A percentile compares a stretch with the other conserved stretches of the same genome.
Conservation (phyloP, 2,113 vertebrate species). For the Crotophaga sulcirostris region DNA sequence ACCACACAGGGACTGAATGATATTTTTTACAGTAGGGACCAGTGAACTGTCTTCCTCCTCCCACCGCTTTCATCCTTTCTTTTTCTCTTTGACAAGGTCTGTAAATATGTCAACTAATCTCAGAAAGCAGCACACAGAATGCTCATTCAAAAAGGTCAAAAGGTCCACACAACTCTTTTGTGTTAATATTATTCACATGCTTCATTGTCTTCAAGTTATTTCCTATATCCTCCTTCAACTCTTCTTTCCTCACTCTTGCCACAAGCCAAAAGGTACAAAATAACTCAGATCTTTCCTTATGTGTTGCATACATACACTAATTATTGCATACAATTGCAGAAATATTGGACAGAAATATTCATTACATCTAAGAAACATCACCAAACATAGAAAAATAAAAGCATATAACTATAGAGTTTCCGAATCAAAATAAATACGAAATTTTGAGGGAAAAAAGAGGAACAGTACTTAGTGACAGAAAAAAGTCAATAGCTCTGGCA, state of each 20-base stretch:
- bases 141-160: constrained; percentile 37
- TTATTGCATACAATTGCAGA: not conserved
- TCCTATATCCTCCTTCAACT: constrained; percentile 37
- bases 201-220: constrained; percentile 37
- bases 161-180: not conserved
- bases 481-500: not conserved
- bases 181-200: constrained; percentile 29
- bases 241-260: not conserved
- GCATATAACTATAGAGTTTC: not conserved
- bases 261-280: not conserved
- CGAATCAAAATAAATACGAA: not conserved
- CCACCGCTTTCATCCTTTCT: constrained; percentile 48
- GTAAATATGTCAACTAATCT: constrained; percentile 39
- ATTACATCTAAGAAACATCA: not conserved
- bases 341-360: not conserved
- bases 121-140: not conserved
- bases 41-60: constrained; percentile 6
- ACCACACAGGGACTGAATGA: not conserved
- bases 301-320: not conserved
- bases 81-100: constrained; percentile 60
- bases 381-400: not conserved
- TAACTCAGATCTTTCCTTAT: not conserved
- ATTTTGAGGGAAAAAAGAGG: not conserved
- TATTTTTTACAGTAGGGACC: constrained; percentile 44
- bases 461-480: not conserved